Conservation (phyloP, 2,113 vertebrate species). For the Pteruthius melanotis region DNA sequence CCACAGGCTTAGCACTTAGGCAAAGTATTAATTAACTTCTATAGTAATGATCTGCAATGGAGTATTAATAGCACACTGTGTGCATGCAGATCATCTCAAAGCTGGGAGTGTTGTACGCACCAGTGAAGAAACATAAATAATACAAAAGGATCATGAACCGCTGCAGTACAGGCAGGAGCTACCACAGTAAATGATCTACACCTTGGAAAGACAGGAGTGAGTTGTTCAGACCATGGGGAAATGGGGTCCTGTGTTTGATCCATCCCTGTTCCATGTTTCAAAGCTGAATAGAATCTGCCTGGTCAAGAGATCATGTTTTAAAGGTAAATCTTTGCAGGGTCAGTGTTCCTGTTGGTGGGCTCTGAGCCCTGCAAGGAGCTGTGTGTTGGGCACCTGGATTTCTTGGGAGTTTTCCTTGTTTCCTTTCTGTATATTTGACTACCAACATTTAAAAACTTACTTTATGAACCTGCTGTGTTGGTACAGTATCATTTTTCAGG, state of each 20-base stretch:
- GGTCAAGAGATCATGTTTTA: background rate
- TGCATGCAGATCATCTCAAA: background rate
- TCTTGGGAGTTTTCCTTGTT: background rate
- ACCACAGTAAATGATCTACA: background rate
- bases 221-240: background rate
- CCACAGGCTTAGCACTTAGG: constrained; percentile 9
- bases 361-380: background rate
- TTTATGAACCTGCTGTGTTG: background rate
- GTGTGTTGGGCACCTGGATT: background rate
- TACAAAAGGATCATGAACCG: background rate
- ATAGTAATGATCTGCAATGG: background rate
- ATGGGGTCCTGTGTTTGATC: background rate
- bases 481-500: background rate
- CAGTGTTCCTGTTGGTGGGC: background rate
- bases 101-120: background rate
- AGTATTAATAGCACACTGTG: background rate
- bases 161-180: background rate
- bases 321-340: background rate
- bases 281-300: background rate
- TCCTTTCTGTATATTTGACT: background rate
- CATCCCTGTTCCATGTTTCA: background rate
- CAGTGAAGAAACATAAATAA: background rate
- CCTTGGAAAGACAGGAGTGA: background rate
- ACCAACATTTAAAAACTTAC: background rate
- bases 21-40: constrained; percentile 42